Evolutionary conservation across 2,113 vertebrate genomes (phyloP), one percentile per base, ranked within the genome.

Genomic region (Toxostoma redivivum): DNA sequence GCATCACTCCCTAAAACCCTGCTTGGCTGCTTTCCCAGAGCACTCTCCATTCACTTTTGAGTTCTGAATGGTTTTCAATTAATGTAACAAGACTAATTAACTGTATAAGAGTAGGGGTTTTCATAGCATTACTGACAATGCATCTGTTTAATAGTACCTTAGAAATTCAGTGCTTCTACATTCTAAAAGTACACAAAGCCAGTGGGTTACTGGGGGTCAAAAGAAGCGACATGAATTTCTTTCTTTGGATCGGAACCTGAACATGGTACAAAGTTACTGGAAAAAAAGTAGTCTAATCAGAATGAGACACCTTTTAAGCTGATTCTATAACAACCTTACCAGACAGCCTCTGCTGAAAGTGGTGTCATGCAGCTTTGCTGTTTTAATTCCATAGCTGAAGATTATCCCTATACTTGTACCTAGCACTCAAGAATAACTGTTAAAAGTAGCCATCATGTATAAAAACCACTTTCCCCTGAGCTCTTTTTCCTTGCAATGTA

Each of bases 31-130:
- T 73, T 77, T 87, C 95, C 94, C 89, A 82, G 78, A 40, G 73
- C 0, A 0, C 66, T 89, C 78, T 95, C 71, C 83, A 88, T 94
- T 95, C 91, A 80, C 22, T 47, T 80, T 85, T 23, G 28, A 65
- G 66, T 42, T 40, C 87, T 95, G 74, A 96, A 90, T 93, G 81
- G 62, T 87, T 95, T 90, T 91, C 95, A 95, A 82, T 96, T 94
- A 95, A 85, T 86, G 93, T 95, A 95, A 95, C 91, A 58, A 82
- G 93, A 38, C 89, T 96, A 95, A 97, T 97, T 96, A 96, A 92
- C 91, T 92, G 84, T 65, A 23, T 85, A 86, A 94, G 78, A 79
- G 70, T 81, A 81, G 91, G 78, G 89, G 42, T 95, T 94, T 97
- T 95, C 84, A 84, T 89, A 79, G 48, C 1, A 0, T 74, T 91